These are phyloP conservation scores for Eospalax fontanierii DNA, from an alignment of 2,797 vertebrate species.

Conservation along the genomic window DNA sequence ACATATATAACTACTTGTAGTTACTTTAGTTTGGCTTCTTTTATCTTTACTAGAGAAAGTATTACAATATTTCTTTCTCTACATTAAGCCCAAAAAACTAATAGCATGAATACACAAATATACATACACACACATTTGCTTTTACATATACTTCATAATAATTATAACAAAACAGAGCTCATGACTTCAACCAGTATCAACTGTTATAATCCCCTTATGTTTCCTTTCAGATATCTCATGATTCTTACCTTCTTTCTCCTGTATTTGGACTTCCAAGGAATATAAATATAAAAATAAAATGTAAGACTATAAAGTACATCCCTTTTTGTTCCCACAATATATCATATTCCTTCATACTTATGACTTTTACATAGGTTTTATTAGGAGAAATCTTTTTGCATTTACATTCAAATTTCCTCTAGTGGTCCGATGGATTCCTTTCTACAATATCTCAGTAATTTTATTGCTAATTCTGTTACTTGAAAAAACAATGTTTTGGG, in stretches of 20 bases:
- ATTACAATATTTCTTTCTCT: background rate
- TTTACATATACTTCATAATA: background rate
- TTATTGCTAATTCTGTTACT: conserved; percentile 29
- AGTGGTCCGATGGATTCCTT: conserved; percentile 24
- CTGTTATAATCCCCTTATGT: background rate
- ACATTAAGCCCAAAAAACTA: background rate
- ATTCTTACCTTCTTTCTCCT: background rate
- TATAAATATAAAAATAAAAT: background rate
- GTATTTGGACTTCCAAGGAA: background rate
- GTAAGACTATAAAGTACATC: background rate
- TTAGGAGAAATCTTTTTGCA: background rate
- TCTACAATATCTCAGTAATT: background rate
- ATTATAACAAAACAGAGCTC: background rate
- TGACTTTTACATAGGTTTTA: background rate
- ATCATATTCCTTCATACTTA: background rate
- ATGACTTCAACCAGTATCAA: background rate
- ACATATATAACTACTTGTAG: background rate
- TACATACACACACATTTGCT: background rate
- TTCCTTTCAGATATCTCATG: background rate
- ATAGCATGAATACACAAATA: background rate
- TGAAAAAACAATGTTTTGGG: background rate
- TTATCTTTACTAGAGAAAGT: background rate
- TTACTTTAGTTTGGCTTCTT: background rate
- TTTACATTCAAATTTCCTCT: conserved; percentile 53
- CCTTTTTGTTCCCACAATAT: background rate